Base-by-base conservation (phyloP, 1,140 invertebrate genomes). In the Monochamus saltuarius region DNA sequence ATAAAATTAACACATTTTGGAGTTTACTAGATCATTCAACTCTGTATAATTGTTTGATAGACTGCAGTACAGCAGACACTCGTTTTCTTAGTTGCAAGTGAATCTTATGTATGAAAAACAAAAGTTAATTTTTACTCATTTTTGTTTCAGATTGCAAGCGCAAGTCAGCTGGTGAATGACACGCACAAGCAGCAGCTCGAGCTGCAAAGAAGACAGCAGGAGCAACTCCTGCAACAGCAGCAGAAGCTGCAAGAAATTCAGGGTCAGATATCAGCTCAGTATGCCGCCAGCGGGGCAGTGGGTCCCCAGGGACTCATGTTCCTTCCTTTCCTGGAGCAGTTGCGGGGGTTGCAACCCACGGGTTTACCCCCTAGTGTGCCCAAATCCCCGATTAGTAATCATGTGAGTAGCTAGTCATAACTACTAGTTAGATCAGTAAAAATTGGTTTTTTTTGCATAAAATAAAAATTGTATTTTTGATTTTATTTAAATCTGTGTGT, bases 211-310 rank as follows among this genome's bases (percentile, higher is more conserved):
- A 75, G 76, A 57, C 81, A 80, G 56, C 79, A 79, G 56, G 78
- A 80, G 59, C 78, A 79, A 52, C 73, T 79, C 51, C 66, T 79
- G n/a, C 81, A 79, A 54, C 75, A 76, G 19, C 75, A 77, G 58
- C 80, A 82, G 59, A 82, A 81, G 65, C 75, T 83, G 6, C 80
- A 83, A 56, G 81, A 83, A 65, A 67, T 84, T 34, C 82, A 83
- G 45, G 71, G 71, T 17, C 74, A 76, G 57, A 71, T 76, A 47
- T 67, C 67, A 19, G 72, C 75, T 9, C 74, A 77, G 45, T 77
- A 77, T 66, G 64, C 70, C 7, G 67, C 67, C 46, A 55, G 62
- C 17, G 71, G 71, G 8, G 68, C 61, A 6, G 67, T 73, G 7
- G 65, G 66, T n/a, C 64, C 66, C 13, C 78, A 43, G 47, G 75